phyloP scores from a whole-genome alignment of 2,113 vertebrate genomes.

The Megaceryle maxima region DNA sequence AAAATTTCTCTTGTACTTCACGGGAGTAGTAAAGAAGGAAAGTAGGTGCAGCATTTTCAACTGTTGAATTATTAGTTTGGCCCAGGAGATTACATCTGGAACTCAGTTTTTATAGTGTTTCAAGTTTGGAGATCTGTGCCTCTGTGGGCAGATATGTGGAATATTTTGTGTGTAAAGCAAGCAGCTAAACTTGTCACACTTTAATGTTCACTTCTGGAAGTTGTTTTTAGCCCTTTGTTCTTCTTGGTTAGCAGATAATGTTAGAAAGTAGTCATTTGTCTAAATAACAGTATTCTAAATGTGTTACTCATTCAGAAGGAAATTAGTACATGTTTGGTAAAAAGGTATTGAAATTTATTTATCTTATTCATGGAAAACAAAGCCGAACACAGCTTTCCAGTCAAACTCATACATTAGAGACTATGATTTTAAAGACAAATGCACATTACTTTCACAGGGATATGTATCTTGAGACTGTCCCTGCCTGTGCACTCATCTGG shows the following conservation, averaged over 20 bases:
- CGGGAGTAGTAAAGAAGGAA: not conserved
- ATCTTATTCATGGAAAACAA: not conserved
- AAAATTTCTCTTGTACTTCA: not conserved
- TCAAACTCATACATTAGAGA: not conserved
- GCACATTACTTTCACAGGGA: fast-evolving
- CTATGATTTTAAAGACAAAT: not conserved
- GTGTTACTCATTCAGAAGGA: not conserved
- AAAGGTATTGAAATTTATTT: not conserved
- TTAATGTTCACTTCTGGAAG: not conserved
- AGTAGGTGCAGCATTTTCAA: not conserved
- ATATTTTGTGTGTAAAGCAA: not conserved
- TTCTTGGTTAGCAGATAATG: not conserved
- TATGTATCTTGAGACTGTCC: fast-evolving
- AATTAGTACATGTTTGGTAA: not conserved
- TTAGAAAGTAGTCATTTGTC: not conserved
- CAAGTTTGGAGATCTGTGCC: not conserved
- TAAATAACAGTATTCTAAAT: not conserved
- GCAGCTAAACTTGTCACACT: not conserved
- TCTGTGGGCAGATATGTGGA: fast-evolving
- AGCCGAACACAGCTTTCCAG: not conserved
- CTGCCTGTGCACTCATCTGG: not conserved
- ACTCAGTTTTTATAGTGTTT: not conserved
- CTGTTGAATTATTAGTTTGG: not conserved
- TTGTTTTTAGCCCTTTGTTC: not conserved
- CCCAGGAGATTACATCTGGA: not conserved